A percentile compares a stretch with the other conserved stretches of the same genome.
Conservation (phyloP, 1,140 invertebrate species). For the Geopemphigus sp. region DNA sequence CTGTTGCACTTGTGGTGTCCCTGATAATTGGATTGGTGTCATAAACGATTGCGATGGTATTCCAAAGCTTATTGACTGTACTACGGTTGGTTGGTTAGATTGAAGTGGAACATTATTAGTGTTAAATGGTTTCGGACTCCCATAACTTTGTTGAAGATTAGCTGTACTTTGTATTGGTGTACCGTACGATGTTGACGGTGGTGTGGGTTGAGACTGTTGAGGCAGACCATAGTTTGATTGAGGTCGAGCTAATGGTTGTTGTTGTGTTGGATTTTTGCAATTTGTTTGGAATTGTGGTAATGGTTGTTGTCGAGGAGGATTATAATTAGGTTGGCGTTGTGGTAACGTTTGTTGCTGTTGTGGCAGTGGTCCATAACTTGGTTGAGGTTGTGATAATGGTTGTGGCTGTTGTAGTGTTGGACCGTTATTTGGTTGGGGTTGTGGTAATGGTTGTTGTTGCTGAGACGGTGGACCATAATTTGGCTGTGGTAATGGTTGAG, state of each 20-base stretch:
- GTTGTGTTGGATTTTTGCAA: neutral
- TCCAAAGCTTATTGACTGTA: slow-evolving; percentile 50
- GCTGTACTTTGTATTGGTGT: neutral
- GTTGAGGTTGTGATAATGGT: neutral
- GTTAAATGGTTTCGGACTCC: neutral
- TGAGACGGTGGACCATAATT: neutral
- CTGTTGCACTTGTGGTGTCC: neutral
- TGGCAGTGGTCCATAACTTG: neutral
- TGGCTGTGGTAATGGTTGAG: neutral
- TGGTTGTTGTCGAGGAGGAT: neutral
- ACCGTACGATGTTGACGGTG: neutral
- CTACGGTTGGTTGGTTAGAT: slow-evolving; percentile 32
- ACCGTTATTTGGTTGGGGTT: neutral
- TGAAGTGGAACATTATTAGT: neutral
- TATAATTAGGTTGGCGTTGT: neutral
- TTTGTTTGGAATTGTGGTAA: neutral
- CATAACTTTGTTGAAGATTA: slow-evolving; percentile 3
- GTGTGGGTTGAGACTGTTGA: neutral
- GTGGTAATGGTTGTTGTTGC: neutral
- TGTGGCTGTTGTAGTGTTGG: neutral
- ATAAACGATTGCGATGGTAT: slow-evolving; percentile 45
- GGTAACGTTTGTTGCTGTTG: neutral
- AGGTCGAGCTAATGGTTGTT: neutral
- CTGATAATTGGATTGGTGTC: neutral
- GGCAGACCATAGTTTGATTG: slow-evolving; percentile 3